Evolutionary conservation across 2,797 vertebrate genomes (phyloP), one percentile per base, ranked within the genome.

Genomic region (Cephalopachus bancanus): DNA sequence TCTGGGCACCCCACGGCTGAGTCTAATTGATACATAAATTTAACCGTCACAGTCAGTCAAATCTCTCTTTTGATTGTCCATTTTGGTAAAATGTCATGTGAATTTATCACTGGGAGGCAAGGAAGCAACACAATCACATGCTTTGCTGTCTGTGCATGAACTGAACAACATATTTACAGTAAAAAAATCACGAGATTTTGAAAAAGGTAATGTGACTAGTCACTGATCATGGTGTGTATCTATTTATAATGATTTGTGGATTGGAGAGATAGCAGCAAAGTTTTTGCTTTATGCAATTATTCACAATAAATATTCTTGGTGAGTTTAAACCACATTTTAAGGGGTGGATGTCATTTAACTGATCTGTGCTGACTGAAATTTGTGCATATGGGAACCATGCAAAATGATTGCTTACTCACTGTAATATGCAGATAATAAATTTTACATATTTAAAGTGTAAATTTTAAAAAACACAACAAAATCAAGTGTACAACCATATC

Each of bases 361-460:
- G 12, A 75, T 87, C 19, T 44, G 62, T 51, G 16, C 12, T 51
- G 19, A 51, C 5, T 19, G 26, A 85, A 93, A 80, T 76, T 33
- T 64, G 22, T 79, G 30, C 24, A 90, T 67, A 79, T 1, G 67
- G 10, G n/a, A 90, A 72, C 37, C 1, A 22, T 19, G 49, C 17
- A 93, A 93, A 95, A 49, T 95, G 15, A 94, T 44, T 44, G n/a
- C 65, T 44, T 44, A 87, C 26, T 91, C 80, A 28, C 44, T 59
- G 5, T 75, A 89, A 89, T 22, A 55, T 89, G n/a, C 5, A 72
- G 44, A 89, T 2, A 60, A 91, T 59, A 86, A 72, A 33, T 19
- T 64, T 7, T 26, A 91, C 3, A 78, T n/a, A 78, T 78, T 79
- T 90, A 67, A 67, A 75, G 20, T 75, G 44, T 44, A 44, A 44